These are phyloP conservation scores for Pomatostomus ruficeps DNA, from an alignment of 2,113 vertebrate genomes.

Conservation along the genomic window DNA sequence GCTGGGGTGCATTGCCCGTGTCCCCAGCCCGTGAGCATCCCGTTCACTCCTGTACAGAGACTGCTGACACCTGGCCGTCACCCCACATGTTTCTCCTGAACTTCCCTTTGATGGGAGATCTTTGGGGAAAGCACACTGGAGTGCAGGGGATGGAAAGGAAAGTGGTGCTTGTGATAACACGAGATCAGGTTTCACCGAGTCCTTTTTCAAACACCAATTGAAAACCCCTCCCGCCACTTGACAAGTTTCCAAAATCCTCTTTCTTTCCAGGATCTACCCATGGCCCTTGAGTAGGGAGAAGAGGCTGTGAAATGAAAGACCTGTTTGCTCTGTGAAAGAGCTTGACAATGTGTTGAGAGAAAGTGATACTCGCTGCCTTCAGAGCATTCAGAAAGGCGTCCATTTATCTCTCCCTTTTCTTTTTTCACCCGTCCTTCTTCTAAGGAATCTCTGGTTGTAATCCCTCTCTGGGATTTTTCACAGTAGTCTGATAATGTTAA, in stretches of 20 bases:
- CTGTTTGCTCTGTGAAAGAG: slow-evolving; percentile 79
- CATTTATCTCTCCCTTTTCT: slow-evolving; percentile 60
- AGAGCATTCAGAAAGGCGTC: slow-evolving; percentile 69
- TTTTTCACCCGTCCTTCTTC: slow-evolving; percentile 21
- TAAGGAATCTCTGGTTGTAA: slow-evolving; percentile 78
- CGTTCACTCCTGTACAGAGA: slow-evolving; percentile 53
- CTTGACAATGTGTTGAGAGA: slow-evolving; percentile 81
- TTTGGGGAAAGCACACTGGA: not conserved
- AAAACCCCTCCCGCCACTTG: slow-evolving; percentile 36
- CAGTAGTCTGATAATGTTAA: slow-evolving; percentile 82
- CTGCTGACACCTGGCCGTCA: slow-evolving; percentile 63
- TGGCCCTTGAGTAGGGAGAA: slow-evolving; percentile 21
- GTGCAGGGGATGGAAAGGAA: not conserved
- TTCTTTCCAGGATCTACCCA: slow-evolving; percentile 25
- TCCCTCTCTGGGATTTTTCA: slow-evolving; percentile 77
- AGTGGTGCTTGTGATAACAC: slow-evolving; percentile 44
- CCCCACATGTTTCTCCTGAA: slow-evolving; percentile 63
- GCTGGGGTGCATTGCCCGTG: slow-evolving; percentile 50
- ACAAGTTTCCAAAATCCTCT: slow-evolving; percentile 51
- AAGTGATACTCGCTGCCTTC: slow-evolving; percentile 71
- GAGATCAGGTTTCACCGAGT: slow-evolving; percentile 40
- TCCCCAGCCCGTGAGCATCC: slow-evolving; percentile 58
- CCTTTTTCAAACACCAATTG: slow-evolving; percentile 22
- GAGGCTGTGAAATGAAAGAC: slow-evolving; percentile 47
- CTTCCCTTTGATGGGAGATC: slow-evolving; percentile 10